A percentile compares a stretch with the other conserved stretches of the same genome.
Conservation (phyloP, 2,888 invertebrate genomes). For the Argynnis bischoffii region DNA sequence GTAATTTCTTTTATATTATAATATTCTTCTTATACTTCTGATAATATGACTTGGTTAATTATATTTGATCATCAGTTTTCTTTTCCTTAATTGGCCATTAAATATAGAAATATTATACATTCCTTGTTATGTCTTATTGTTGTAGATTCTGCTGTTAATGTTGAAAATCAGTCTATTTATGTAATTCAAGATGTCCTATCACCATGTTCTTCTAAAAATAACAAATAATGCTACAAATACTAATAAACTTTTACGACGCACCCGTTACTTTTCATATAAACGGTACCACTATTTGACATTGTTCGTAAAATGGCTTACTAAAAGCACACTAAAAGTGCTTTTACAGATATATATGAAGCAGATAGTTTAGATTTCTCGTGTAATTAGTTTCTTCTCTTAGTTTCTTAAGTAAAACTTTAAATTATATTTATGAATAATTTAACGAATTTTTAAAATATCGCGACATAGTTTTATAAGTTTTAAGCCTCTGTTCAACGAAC, state of each 20-base stretch:
- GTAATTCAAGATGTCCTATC: neutral
- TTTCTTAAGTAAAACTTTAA: conserved; percentile 17
- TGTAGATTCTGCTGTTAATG: no score
- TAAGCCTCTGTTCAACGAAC: neutral
- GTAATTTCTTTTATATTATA: no score
- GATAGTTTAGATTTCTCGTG: conserved; percentile 15
- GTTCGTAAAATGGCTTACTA: conserved; percentile 21
- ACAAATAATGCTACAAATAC: conserved; percentile 10
- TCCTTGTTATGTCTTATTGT: no score
- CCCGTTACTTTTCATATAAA: conserved; percentile 16
- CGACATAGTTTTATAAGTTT: conserved; percentile 5
- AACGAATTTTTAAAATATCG: neutral
- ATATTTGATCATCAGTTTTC: no score
- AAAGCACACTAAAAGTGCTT: conserved; percentile 24
- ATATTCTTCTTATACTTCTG: no score
- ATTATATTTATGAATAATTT: neutral
- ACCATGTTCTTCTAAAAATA: neutral
- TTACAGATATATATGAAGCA: conserved; percentile 25
- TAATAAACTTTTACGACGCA: conserved; percentile 13
- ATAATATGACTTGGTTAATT: no score
- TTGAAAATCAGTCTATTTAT: neutral
- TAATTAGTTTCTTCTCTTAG: conserved; percentile 23
- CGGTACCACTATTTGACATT: conserved; percentile 4
- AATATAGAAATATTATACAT: no score
- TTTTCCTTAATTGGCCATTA: no score